Conservation (phyloP, 2,888 invertebrate species). For the Netelia melanura region DNA sequence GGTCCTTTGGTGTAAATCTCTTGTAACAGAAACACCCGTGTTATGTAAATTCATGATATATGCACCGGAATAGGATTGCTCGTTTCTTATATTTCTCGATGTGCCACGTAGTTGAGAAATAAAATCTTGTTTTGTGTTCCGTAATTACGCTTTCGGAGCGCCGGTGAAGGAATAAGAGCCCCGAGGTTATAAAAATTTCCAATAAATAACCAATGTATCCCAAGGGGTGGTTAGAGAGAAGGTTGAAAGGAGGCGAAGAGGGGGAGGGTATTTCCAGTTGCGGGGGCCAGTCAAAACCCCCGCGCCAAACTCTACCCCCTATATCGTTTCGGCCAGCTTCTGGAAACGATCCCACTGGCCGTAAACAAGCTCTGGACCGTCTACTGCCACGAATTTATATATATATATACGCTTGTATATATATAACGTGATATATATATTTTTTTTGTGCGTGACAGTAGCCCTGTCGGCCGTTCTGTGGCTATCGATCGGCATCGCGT, state of each 20-base stretch:
- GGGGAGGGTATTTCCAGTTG: constrained; percentile 69
- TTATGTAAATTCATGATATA: constrained; percentile 1
- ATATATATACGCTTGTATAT: too few relatives aligned
- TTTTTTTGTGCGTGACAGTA: constrained; percentile 82
- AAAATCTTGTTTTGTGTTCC: constrained; percentile 53
- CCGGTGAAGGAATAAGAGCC: constrained; percentile 60
- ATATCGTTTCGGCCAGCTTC: constrained; percentile 78
- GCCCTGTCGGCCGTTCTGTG: constrained; percentile 77
- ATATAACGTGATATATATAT: constrained; percentile 75
- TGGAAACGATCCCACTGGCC: constrained; percentile 81
- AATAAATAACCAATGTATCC: constrained; percentile 69
- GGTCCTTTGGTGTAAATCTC: constrained; percentile 40
- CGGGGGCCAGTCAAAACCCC: constrained; percentile 53
- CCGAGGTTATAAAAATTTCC: constrained; percentile 70
- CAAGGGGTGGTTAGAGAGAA: constrained; percentile 47
- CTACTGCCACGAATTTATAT: constrained; percentile 79
- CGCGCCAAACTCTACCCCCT: constrained; percentile 63
- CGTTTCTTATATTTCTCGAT: constrained; percentile 15
- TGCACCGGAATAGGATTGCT: neutral
- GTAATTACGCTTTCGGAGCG: constrained; percentile 66
- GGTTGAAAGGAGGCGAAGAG: constrained; percentile 53
- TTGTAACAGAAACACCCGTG: constrained; percentile 24
- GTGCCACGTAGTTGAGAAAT: constrained; percentile 28
- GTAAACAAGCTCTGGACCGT: constrained; percentile 81
- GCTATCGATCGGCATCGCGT: constrained; percentile 79